phyloP scores from a whole-genome alignment of 2,113 vertebrate genomes.

The Anguilla rostrata region DNA sequence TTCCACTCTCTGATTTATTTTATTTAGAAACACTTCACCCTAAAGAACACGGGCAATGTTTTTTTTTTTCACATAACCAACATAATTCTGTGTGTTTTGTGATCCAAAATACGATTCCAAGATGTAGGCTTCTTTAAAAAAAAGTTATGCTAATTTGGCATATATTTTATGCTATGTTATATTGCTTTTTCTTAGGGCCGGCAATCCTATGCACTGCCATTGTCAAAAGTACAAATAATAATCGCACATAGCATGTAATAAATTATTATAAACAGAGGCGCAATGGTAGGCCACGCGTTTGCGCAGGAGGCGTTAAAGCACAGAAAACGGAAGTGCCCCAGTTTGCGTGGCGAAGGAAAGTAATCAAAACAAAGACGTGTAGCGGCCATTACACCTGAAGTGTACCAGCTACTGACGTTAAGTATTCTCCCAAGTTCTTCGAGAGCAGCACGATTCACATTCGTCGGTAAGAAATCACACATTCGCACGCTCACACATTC shows the following conservation, averaged over 20 bases:
- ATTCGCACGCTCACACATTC: background rate
- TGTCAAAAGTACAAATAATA: too few relatives aligned
- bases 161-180: too few relatives aligned
- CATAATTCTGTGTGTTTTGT: too few relatives aligned
- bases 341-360: slow-evolving; percentile 8
- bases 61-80: too few relatives aligned
- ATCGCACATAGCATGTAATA: background rate
- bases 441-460: background rate
- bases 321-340: slow-evolving; percentile 3
- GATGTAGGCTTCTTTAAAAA: too few relatives aligned
- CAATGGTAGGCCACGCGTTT: background rate
- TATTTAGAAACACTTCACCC: too few relatives aligned
- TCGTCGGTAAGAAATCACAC: slow-evolving; percentile 30
- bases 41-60: too few relatives aligned
- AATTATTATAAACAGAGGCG: background rate
- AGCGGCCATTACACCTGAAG: slow-evolving; percentile 37
- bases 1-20: too few relatives aligned
- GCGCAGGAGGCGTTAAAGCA: slow-evolving; percentile 4
- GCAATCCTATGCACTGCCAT: too few relatives aligned
- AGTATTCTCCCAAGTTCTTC: background rate
- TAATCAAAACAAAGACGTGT: slow-evolving; percentile 33
- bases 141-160: too few relatives aligned
- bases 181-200: too few relatives aligned
- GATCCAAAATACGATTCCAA: too few relatives aligned
- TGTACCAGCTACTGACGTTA: background rate